phyloP scores from a whole-genome alignment of 2,113 vertebrate species.

The Petrocephalus zakoni region DNA sequence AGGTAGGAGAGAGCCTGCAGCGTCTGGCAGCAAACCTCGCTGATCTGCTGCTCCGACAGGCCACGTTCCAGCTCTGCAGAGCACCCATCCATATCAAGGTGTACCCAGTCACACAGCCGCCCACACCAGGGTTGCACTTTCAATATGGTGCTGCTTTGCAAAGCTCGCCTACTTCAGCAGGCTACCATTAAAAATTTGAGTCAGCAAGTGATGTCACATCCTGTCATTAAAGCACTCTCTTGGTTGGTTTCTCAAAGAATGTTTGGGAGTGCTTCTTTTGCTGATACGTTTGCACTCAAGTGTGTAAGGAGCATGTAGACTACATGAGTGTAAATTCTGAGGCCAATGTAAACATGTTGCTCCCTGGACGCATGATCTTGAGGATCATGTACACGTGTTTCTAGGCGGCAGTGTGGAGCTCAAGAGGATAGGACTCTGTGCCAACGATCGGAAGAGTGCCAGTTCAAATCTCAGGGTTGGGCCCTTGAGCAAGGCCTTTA shows the following conservation, averaged over 20 bases:
- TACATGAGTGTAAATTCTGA: not conserved
- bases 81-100: not conserved
- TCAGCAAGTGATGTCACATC: not conserved
- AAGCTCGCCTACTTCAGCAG: not conserved
- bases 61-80: conserved; percentile 57
- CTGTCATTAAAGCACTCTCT: not conserved
- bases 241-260: not conserved
- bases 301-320: not conserved
- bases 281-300: not conserved
- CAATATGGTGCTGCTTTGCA: not conserved
- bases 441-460: not conserved
- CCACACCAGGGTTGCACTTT: not conserved
- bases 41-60: conserved; percentile 56
- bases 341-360: not conserved
- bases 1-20: conserved; percentile 57
- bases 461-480: not conserved
- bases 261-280: not conserved
- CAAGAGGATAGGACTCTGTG: not conserved
- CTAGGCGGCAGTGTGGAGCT: not conserved
- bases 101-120: not conserved
- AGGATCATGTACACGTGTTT: not conserved
- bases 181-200: not conserved
- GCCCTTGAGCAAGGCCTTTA: not conserved
- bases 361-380: not conserved
- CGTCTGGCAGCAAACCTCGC: conserved; percentile 52